Percentiles rank a stretch among this genome's conserved stretches.
These are phyloP conservation scores for Onychomys leucogaster DNA, from an alignment of 2,797 vertebrate species.

Conservation along the genomic window DNA sequence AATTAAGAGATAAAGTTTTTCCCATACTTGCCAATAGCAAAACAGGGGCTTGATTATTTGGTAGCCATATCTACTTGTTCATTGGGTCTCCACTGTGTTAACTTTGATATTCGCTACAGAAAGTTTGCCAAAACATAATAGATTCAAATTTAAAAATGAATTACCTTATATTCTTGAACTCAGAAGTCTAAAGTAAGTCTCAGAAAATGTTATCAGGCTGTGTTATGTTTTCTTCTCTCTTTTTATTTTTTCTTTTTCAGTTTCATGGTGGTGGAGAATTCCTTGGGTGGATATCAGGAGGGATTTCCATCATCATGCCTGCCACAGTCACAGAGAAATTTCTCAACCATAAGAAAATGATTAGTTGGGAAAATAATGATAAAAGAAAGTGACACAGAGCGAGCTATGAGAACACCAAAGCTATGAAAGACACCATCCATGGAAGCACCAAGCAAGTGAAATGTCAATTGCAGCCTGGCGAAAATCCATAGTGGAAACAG, in stretches of 20 bases:
- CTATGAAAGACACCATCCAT: background rate
- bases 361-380: background rate
- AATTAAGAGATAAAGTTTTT: background rate
- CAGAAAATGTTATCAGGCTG: background rate
- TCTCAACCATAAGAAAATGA: background rate
- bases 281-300: background rate
- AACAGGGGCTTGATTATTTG: background rate
- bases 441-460: background rate
- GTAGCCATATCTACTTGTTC: background rate
- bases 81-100: background rate
- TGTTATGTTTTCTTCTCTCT: no score
- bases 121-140: background rate
- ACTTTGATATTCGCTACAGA: background rate
- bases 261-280: background rate
- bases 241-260: no score
- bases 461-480: background rate
- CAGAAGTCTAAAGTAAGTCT: background rate
- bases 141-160: background rate
- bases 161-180: background rate
- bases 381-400: background rate
- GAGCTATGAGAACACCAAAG: background rate
- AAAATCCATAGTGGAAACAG: background rate
- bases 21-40: background rate
- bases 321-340: background rate
- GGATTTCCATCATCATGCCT: background rate